Evolutionary conservation across 2,888 invertebrate species (phyloP), one percentile per base, ranked within the genome.

Genomic region (Cataglyphis livida): DNA sequence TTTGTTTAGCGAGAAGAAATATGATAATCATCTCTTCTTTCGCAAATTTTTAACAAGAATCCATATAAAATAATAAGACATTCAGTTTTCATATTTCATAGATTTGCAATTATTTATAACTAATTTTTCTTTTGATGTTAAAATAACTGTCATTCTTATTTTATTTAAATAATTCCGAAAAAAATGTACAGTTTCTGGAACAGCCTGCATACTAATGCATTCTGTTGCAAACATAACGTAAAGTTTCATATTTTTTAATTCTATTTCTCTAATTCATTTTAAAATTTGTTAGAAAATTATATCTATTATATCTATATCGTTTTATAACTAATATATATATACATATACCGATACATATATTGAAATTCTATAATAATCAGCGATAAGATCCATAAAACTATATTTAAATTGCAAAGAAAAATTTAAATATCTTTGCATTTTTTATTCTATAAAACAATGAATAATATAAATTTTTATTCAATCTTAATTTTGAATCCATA

Each of bases 181-280:
- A 32, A 75, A 64, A 3, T 62, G 15, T 32, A 4, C 28, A 9
- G 28, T 76, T 76, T 54, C 21, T 64, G 15, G 44, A 54, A 48
- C 18, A 74, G 9, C 18, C 57, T 18, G n/a, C 9, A 61, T 61
- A 28, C 18, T 32, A 68, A 57, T 54, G 25, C 35, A 4, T 28
- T 59, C 12, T 74, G 6, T 61, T 61, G 10, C 15, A 74, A 44
- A 18, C 48, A 48, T 62, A 21, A 18, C 15, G 32, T n/a, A 74
- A 44, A 62, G 7, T 73, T 18, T 59, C 5, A 10, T 41, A 28
- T 61, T 74, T 74, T 70, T 7, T 44, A 57, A 21, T 57, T 57
- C 57, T 57, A 21, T 21, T 57, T 28, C 32, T 28, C 57, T 25
- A 0, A 75, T 48, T 35, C 15, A 3, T 28, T 9, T 54, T 38